Percentiles rank a stretch among this genome's conserved stretches.
phyloP scores from a whole-genome alignment of 2,888 invertebrate genomes.

The Leuctra nigra region DNA sequence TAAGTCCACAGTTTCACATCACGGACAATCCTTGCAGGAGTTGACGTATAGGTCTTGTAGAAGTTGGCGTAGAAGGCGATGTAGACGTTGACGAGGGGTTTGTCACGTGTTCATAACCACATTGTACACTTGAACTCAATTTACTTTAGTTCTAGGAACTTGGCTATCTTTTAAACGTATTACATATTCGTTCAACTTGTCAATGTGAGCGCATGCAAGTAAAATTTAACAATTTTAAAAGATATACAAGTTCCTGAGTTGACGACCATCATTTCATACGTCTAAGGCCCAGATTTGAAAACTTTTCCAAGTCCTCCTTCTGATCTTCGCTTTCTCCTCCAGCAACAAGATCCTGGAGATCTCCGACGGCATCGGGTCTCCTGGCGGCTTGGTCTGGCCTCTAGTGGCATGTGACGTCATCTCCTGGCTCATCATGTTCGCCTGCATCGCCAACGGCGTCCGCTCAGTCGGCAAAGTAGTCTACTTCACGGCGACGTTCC shows the following conservation, averaged over 20 bases:
- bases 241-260: neutral
- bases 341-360: conserved; percentile 74
- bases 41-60: too few species aligned
- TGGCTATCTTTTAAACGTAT: too few species aligned
- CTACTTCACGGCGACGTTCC: conserved; percentile 82
- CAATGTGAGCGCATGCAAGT: neutral
- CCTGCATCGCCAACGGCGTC: conserved; percentile 82
- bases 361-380: conserved; percentile 62
- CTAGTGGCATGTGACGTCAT: conserved; percentile 65
- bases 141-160: too few species aligned
- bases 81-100: too few species aligned
- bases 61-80: too few species aligned
- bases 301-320: neutral
- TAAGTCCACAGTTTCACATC: too few species aligned
- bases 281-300: neutral
- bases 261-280: neutral
- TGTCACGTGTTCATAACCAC: too few species aligned
- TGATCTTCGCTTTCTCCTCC: too few species aligned
- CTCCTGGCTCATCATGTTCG: conserved; percentile 73
- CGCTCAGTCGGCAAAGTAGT: conserved; percentile 81
- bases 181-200: too few species aligned
- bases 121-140: too few species aligned
- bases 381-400: conserved; percentile 75
- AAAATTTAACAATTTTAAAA: neutral
- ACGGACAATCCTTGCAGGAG: too few species aligned